Base-by-base conservation (phyloP, 2,797 vertebrate species). In the Coregonus sp. region DNA sequence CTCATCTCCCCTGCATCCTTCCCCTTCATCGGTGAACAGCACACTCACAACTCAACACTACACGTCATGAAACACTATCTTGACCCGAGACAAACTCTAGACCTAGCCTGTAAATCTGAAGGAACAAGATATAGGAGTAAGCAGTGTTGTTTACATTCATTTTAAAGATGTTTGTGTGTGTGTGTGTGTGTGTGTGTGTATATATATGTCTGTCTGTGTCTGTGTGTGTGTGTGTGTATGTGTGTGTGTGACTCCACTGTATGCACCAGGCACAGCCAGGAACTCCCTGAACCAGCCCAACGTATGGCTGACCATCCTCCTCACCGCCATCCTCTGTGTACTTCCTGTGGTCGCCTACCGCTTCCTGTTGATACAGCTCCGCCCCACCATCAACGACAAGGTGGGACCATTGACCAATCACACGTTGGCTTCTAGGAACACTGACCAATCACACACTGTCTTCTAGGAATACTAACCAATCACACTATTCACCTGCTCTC, bases 11-110 rank as follows among this genome's bases (percentile, higher is more conserved):
- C 98, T 0, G 85, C 88, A 0, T 86, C 93, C 50, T 99, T 99
- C 88, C 90, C 94, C 0, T 99, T 98, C 68, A 74, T 98, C 63
- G 98, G 98, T 99, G 90, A 95, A 95, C 56, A 20, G 31, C 12
- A 11, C 47, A 15, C 29, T 25, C 25, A 16, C 18, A 0, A 5
- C 54, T 4, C 18, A 1, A 16, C 15, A 15, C 52, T 18, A 15
- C 52, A 54, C 52, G 9, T 47, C 40, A 11, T 47, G 40, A 47
- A 47, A 47, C 40, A 47, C 9, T 47, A 47, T 47, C 40, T 47
- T 47, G 7, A 47, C 40, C 40, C 9, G 40, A 11, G 40, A 47
- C 40, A 2, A 47, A 47, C 9, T 47, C 40, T 47, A 40, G 37
- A 1, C 6, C 37, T 6, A 25, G 25, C 25, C 25, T 25, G 25